Evolutionary conservation across 2,888 invertebrate species (phyloP).

Genomic region (Metallyticus violacea): DNA sequence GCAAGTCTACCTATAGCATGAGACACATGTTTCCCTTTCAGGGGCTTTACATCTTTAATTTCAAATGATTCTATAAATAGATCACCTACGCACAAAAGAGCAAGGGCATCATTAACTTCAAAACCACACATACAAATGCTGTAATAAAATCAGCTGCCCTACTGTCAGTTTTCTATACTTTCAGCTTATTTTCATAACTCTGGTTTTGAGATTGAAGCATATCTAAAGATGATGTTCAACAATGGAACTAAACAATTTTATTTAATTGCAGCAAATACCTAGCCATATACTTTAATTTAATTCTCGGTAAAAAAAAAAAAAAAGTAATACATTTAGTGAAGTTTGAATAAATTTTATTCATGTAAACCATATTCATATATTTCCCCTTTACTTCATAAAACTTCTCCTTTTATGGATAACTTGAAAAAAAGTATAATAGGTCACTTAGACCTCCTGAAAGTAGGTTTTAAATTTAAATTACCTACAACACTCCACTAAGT

Average conservation of each 20-base stretch:
- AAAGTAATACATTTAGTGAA: no score
- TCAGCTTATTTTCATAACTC: constrained; percentile 87
- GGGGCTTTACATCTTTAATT: constrained; percentile 91
- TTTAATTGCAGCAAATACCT: no score
- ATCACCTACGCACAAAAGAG: constrained; percentile 91
- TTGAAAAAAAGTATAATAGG: no score
- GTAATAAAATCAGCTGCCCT: constrained; percentile 98
- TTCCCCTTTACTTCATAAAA: no score
- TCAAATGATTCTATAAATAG: constrained; percentile 96
- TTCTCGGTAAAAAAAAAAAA: no score
- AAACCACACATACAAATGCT: constrained; percentile 95
- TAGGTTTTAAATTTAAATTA: no score
- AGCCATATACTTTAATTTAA: no score
- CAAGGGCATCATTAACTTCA: constrained; percentile 94
- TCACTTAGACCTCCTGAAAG: no score
- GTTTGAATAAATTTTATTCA: no score
- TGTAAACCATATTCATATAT: no score
- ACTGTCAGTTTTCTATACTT: constrained; percentile 89
- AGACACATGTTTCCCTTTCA: constrained; percentile 93
- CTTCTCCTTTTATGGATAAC: no score
- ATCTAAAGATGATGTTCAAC: constrained; percentile 94
- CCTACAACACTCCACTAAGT: no score
- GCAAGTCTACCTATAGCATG: constrained; percentile 96
- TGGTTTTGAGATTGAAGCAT: constrained; percentile 86
- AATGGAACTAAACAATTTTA: constrained; percentile 93